Evolutionary conservation across 2,113 vertebrate genomes (phyloP).

Genomic region (Planiliza haematocheilus): DNA sequence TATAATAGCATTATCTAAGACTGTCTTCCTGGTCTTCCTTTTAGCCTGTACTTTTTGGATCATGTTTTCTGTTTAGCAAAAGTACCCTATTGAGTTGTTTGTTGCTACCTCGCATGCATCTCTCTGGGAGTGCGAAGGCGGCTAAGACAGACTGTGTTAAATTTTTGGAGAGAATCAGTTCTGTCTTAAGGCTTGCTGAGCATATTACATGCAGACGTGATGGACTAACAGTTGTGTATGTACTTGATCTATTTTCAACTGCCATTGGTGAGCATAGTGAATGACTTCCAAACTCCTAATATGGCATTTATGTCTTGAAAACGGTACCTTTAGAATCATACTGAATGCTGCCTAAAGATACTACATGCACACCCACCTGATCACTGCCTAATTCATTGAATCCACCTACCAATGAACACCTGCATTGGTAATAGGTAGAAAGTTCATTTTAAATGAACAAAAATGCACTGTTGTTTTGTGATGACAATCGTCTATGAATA

Average conservation of each 20-base stretch:
- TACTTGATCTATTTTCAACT: conserved; percentile 4
- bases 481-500: neutral
- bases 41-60: neutral
- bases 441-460: conserved; percentile 30
- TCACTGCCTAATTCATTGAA: conserved; percentile 24
- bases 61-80: neutral
- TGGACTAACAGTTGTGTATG: neutral
- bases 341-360: conserved; percentile 26
- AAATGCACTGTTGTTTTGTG: conserved; percentile 27
- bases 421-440: conserved; percentile 27
- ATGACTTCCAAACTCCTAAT: neutral
- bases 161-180: neutral
- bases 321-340: conserved; percentile 22
- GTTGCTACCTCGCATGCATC: conserved; percentile 22
- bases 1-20: too few relatives aligned
- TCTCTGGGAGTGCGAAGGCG: neutral
- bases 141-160: neutral
- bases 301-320: conserved; percentile 1
- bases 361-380: conserved; percentile 24
- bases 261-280: neutral
- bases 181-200: neutral
- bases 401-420: conserved; percentile 22
- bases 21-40: too few relatives aligned
- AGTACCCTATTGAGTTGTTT: neutral
- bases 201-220: conserved; percentile 5